Evolutionary conservation across 2,888 invertebrate species (phyloP).

Genomic region (Acheta domesticus): DNA sequence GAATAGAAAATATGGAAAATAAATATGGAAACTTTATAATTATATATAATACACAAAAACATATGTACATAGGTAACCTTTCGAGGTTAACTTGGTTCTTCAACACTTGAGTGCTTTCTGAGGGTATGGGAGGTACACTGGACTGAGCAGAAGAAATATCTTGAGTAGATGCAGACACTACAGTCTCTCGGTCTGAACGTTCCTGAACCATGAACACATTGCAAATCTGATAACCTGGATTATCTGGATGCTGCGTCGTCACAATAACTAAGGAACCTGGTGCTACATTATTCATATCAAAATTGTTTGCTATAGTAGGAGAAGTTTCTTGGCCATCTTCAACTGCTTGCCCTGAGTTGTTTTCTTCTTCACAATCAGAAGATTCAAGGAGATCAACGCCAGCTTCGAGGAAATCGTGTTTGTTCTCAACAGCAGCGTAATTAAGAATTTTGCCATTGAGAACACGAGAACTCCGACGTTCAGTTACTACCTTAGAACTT

Average conservation of each 20-base stretch:
- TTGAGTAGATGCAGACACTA: no score
- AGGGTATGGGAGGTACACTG: no score
- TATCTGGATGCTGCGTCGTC: slow-evolving; percentile 29
- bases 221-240: slow-evolving; percentile 29
- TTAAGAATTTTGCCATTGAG: not conserved
- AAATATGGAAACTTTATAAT: no score
- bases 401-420: not conserved
- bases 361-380: not conserved
- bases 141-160: no score
- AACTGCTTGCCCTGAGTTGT: not conserved
- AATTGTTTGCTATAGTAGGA: not conserved
- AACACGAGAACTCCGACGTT: no score
- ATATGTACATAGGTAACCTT: no score
- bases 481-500: not conserved
- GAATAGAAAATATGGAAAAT: no score
- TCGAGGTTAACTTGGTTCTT: no score
- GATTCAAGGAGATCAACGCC: not conserved
- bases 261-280: slow-evolving; percentile 35
- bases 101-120: no score
- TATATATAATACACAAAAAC: no score
- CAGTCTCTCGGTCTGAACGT: slow-evolving; percentile 37
- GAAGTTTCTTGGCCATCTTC: slow-evolving; percentile 19
- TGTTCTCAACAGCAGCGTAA: not conserved
- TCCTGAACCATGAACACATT: slow-evolving; percentile 36
- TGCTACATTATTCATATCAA: slow-evolving; percentile 29